Base-by-base conservation (phyloP, 2,888 invertebrate genomes). In the Heliconius hortense region DNA sequence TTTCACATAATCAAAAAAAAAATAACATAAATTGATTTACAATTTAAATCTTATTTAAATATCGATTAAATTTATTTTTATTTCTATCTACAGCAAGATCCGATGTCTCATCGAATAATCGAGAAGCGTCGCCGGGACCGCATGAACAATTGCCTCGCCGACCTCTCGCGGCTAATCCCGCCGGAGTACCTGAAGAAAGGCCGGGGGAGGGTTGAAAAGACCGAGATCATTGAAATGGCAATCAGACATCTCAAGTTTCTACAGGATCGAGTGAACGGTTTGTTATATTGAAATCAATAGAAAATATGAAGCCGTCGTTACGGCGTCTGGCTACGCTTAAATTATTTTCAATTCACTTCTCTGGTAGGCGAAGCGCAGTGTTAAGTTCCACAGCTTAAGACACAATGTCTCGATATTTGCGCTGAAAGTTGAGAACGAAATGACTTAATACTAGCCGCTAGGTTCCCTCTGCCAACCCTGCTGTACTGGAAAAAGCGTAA, bases 201-300 rank as follows among this genome's bases (percentile, higher is more conserved):
- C 11, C 96, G 99, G 74, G 99, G 99, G 24, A 95, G 99, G 63
- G 98, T 99, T 70, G 99, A 99, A 89, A 99, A 99, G 93, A 99
- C 99, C 0, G 99, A 99, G 94, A 99, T 99, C 78, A 98, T 99
- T 77, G 99, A 99, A 92, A 98, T 99, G 98, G 98, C 99, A 63
- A 99, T 98, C 80, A 96, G 97, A 76, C 98, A 99, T 85, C 96
- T 99, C 93, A 98, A 98, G 87, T 97, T 97, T 89, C 94, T 99
- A 78, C 98, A 98, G 87, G 96, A 96, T 78, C 93, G 95, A 75
- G 95, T 88, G 81, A 92, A 93, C 84, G 93, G 93, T 93, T 87
- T 85, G 90, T 90, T 88, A 63, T 71, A 43, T 48, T 63, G 15
- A 28, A 64, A 71, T 24, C 26, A 35, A 56, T 56, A 35, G 35